A percentile compares a stretch with the other conserved stretches of the same genome.
phyloP scores from a whole-genome alignment of 2,888 invertebrate species.

The Folsomia manolachei region DNA sequence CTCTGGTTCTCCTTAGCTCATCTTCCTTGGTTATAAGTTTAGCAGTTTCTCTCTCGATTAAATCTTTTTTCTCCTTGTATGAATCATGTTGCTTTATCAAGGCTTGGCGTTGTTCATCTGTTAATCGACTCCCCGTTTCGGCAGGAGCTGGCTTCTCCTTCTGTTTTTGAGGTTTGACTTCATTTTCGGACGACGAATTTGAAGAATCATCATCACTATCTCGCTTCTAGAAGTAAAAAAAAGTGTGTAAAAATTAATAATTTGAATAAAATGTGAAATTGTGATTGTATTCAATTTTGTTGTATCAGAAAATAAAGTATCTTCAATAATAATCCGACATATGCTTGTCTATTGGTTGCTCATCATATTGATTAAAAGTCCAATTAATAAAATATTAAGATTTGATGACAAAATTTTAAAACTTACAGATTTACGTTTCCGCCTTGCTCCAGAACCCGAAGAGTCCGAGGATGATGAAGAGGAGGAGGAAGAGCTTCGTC shows the following conservation, averaged over 20 bases:
- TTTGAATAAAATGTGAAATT: too few species aligned
- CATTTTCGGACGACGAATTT: constrained; percentile 41
- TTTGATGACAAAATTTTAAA: neutral
- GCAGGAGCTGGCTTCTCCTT: constrained; percentile 29
- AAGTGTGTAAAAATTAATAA: too few species aligned
- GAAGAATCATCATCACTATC: constrained; percentile 37
- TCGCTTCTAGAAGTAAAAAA: constrained; percentile 25
- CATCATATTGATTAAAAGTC: neutral
- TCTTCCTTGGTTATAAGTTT: constrained; percentile 74
- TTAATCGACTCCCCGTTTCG: constrained; percentile 22
- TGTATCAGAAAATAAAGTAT: neutral
- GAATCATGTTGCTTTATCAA: constrained; percentile 76
- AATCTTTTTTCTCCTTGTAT: constrained; percentile 71
- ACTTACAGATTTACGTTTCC: constrained; percentile 37
- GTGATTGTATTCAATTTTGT: too few species aligned
- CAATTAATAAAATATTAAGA: neutral
- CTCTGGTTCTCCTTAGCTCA: constrained; percentile 66
- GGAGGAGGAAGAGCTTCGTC: constrained; percentile 46
- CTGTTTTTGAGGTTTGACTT: constrained; percentile 29
- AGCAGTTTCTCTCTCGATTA: constrained; percentile 73
- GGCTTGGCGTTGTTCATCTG: constrained; percentile 69
- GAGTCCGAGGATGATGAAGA: constrained; percentile 47
- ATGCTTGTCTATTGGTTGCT: constrained; percentile 6
- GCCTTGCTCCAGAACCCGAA: constrained; percentile 27
- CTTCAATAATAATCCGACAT: constrained; percentile 16